Evolutionary conservation across 2,113 vertebrate genomes (phyloP).

Genomic region (Rissa tridactyla): DNA sequence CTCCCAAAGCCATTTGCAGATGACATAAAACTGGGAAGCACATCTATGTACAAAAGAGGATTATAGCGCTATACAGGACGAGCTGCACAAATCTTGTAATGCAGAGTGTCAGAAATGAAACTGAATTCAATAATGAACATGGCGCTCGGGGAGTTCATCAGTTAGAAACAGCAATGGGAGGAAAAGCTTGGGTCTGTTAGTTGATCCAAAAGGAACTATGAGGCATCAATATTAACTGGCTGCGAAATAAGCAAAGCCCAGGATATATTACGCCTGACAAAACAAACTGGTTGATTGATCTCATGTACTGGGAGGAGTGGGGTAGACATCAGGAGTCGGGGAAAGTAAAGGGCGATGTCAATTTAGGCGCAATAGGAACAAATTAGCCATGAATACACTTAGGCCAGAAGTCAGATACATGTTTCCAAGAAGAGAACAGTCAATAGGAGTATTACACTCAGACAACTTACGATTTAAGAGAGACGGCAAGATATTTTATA

Average conservation of each 20-base stretch:
- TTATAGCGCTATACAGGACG: background rate
- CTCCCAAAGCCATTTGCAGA: background rate
- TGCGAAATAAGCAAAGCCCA: background rate
- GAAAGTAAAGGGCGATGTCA: background rate
- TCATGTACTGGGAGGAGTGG: background rate
- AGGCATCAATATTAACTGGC: background rate
- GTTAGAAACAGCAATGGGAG: accelerated
- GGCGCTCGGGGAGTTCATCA: background rate
- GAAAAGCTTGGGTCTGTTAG: background rate
- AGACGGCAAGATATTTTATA: background rate
- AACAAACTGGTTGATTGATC: background rate
- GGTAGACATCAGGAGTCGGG: background rate
- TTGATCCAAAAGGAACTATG: background rate
- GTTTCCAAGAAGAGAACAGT: background rate
- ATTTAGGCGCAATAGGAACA: background rate
- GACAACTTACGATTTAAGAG: background rate
- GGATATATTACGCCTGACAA: background rate
- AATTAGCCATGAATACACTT: background rate
- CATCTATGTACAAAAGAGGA: background rate
- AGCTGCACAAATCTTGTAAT: conserved; percentile 27
- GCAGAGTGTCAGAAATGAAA: conserved; percentile 13
- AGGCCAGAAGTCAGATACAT: background rate
- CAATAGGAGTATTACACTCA: background rate
- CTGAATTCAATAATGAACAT: background rate
- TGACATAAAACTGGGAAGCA: background rate